These are phyloP conservation scores for Trinorchestia longiramus DNA, from an alignment of 1,140 invertebrate species.

Conservation along the genomic window DNA sequence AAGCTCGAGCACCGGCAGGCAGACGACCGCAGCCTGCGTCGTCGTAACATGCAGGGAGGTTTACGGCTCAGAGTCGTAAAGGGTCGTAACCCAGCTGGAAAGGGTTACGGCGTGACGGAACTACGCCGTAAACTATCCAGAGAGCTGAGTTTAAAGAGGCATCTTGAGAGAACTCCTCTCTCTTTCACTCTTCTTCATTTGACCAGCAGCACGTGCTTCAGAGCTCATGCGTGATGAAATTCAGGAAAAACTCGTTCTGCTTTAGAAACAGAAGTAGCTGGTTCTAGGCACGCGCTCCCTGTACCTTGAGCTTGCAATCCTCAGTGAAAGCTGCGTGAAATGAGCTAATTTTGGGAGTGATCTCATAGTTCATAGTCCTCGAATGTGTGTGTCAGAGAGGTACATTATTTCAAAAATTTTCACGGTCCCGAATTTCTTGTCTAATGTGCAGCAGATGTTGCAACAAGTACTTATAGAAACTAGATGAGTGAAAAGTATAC, in stretches of 20 bases:
- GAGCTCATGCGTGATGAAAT: not conserved
- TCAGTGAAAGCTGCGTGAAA: not conserved
- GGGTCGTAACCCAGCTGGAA: not conserved
- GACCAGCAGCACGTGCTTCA: not conserved
- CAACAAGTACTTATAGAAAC: not conserved
- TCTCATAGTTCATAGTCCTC: not conserved
- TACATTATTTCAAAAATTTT: not conserved
- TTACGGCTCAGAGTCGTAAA: not conserved
- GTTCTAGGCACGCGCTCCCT: too few relatives aligned
- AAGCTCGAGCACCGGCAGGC: conserved; percentile 12
- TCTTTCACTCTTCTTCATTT: not conserved
- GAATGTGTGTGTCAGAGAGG: not conserved
- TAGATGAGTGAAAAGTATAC: not conserved
- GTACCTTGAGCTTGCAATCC: not conserved
- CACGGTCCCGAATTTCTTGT: not conserved
- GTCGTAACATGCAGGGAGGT: not conserved
- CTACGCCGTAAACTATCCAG: not conserved
- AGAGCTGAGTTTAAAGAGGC: conserved; percentile 23
- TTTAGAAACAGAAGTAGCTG: not conserved
- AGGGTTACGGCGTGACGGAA: conserved; percentile 37
- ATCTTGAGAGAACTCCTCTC: not conserved
- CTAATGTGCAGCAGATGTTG: not conserved
- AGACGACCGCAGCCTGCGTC: not conserved
- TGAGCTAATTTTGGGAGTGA: not conserved
- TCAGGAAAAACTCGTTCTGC: not conserved